Base-by-base conservation (phyloP, 1,140 invertebrate genomes). In the Gerris buenoi region DNA sequence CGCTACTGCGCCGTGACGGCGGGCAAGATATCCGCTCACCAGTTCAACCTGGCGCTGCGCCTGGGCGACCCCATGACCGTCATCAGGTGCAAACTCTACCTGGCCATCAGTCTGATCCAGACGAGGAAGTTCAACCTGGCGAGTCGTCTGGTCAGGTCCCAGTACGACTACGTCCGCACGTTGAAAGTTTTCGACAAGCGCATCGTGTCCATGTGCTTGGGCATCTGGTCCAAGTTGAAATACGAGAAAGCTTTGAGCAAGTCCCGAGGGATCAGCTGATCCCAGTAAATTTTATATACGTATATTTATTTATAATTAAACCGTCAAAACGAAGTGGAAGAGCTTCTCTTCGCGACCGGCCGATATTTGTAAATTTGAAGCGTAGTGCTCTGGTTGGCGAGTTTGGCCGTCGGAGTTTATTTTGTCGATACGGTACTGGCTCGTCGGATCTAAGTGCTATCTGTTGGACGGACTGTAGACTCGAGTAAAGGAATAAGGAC, bases 41-140 rank as follows among this genome's bases (percentile, higher is more conserved):
- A 97, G 76, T 82, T 95, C 65, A 81, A 82, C 72, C 79, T 96
- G 29, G 91, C 93, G 1, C 72, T 88, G 26, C 81, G 86, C 71
- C 77, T 95, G 25, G 89, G 87, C 2, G 90, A 96, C 82, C 89
- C 92, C 0, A 79, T 84, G 29, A 77, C 90, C 65, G 83, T 87
- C 56, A 82, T 88, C 2, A 81, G 91, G 33, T 96, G 93, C 76
- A 85, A 84, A 71, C 78, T 97, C 0, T 97, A 91, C 76, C 84
- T 86, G 71, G 87, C 90, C n/a, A 81, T 95, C 65, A 94, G 92
- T 76, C 79, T 93, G 23, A 86, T 95, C 65, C 94, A 97, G 78
- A 84, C 83, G 69, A 86, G 86, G 2, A 76, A 83, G 28, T 80
- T 90, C 1, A 82, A 81, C 68, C 69, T 78, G 63, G 84, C 90